Conservation (phyloP, 2,888 invertebrate genomes). For the Chydorus sphaericus region DNA sequence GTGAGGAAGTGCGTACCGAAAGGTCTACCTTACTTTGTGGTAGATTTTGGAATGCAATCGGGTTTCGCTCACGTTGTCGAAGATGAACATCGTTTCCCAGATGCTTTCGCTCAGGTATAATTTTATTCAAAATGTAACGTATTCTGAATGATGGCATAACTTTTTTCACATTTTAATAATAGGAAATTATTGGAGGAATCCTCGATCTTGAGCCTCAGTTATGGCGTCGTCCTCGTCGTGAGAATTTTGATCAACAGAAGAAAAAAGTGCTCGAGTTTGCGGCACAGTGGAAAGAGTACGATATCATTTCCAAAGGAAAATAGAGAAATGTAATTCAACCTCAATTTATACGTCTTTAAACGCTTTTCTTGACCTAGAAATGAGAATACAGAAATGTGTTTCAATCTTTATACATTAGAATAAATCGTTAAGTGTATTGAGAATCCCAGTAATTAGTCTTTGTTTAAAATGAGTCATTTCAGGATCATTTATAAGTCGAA, state of each 20-base stretch:
- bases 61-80: slow-evolving; percentile 97
- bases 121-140: slow-evolving; percentile 14
- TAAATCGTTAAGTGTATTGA: no score
- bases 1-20: slow-evolving; percentile 73
- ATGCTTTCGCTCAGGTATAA: slow-evolving; percentile 78
- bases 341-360: no score
- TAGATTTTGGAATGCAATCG: slow-evolving; percentile 72
- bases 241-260: slow-evolving; percentile 57
- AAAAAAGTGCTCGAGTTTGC: slow-evolving; percentile 58
- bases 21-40: slow-evolving; percentile 85
- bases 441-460: no score
- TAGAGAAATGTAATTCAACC: no score
- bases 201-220: slow-evolving; percentile 66
- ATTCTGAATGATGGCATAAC: not conserved
- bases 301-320: no score
- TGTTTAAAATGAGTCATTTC: no score
- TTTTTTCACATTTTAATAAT: slow-evolving; percentile 9
- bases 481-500: no score
- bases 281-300: slow-evolving; percentile 44
- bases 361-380: no score
- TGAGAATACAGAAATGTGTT: no score
- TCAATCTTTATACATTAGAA: no score
- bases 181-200: slow-evolving; percentile 92
- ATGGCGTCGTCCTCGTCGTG: slow-evolving; percentile 70
- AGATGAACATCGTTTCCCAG: slow-evolving; percentile 71